phyloP scores from a whole-genome alignment of 2,888 invertebrate species.

The Baronia brevicornis region DNA sequence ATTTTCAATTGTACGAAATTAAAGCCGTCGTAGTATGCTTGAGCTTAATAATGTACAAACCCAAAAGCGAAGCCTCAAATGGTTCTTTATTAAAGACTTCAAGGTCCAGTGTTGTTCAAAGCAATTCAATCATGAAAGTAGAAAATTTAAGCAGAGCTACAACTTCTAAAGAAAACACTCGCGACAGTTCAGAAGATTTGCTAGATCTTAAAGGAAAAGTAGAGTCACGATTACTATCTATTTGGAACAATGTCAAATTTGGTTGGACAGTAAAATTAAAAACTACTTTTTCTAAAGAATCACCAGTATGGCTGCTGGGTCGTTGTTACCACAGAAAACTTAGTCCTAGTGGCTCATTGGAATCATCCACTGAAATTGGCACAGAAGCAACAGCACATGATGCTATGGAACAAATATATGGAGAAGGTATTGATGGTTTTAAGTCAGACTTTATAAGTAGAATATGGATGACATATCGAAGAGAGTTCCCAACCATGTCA shows the following conservation, averaged over 20 bases:
- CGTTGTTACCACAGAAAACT: slow-evolving; percentile 86
- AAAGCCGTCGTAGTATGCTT: too few relatives aligned
- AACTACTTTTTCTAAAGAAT: slow-evolving; percentile 86
- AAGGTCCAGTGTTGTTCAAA: slow-evolving; percentile 34
- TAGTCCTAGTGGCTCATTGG: slow-evolving; percentile 75
- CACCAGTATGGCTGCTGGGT: slow-evolving; percentile 91
- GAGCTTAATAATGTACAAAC: slow-evolving; percentile 59
- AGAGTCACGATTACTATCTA: slow-evolving; percentile 87
- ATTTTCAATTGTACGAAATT: too few relatives aligned
- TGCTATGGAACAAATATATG: slow-evolving; percentile 73
- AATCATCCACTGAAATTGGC: slow-evolving; percentile 76
- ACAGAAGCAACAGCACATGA: slow-evolving; percentile 77
- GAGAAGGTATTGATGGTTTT: slow-evolving; percentile 86
- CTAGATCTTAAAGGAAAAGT: slow-evolving; percentile 83
- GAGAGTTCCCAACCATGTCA: slow-evolving; percentile 88
- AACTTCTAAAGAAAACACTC: slow-evolving; percentile 41
- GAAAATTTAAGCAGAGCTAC: slow-evolving; percentile 34
- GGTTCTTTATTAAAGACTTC: slow-evolving; percentile 37
- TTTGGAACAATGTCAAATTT: slow-evolving; percentile 95
- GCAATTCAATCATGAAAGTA: slow-evolving; percentile 31
- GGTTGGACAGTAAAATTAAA: slow-evolving; percentile 88
- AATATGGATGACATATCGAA: slow-evolving; percentile 91
- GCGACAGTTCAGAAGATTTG: slow-evolving; percentile 55
- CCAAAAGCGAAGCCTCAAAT: slow-evolving; percentile 39
- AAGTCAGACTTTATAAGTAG: slow-evolving; percentile 88